Percentiles rank a stretch among this genome's conserved stretches.
phyloP scores from a whole-genome alignment of 2,888 invertebrate genomes.

The Noctua comes region DNA sequence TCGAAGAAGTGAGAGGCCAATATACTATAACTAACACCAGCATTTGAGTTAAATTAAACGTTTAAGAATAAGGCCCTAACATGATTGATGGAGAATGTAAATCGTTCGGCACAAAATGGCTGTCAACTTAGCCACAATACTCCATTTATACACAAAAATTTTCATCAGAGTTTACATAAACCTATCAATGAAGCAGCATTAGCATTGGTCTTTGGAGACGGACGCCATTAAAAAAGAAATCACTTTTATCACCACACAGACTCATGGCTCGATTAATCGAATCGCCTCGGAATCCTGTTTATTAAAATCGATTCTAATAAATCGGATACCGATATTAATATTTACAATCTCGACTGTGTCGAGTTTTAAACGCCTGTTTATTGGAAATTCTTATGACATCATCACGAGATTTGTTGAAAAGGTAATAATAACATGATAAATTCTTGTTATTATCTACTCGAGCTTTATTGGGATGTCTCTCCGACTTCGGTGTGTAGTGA shows the following conservation, averaged over 20 bases:
- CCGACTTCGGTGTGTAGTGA: background rate
- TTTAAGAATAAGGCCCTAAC: background rate
- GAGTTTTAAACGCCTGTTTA: constrained; percentile 44
- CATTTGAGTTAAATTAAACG: background rate
- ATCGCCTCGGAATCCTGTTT: constrained; percentile 44
- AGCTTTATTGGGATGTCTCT: constrained; percentile 12
- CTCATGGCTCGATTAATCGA: constrained; percentile 26
- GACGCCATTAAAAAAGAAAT: constrained; percentile 38
- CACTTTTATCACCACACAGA: constrained; percentile 19
- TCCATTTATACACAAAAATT: constrained; percentile 27
- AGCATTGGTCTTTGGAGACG: constrained; percentile 16
- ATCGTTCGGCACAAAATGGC: background rate
- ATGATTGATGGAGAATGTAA: constrained; percentile 31
- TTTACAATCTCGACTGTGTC: constrained; percentile 23
- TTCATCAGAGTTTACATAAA: constrained; percentile 21
- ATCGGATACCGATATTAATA: constrained; percentile 40
- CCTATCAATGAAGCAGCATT: constrained; percentile 9
- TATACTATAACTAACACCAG: background rate
- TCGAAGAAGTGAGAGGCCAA: constrained; percentile 20
- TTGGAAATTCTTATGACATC: constrained; percentile 61
- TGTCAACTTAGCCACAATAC: background rate
- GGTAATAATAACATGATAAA: constrained; percentile 35
- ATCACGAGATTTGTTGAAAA: constrained; percentile 41
- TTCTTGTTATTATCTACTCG: constrained; percentile 8
- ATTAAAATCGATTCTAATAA: constrained; percentile 47